Evolutionary conservation across 2,888 invertebrate genomes (phyloP).

Genomic region (Agonopterix subpropinquella): DNA sequence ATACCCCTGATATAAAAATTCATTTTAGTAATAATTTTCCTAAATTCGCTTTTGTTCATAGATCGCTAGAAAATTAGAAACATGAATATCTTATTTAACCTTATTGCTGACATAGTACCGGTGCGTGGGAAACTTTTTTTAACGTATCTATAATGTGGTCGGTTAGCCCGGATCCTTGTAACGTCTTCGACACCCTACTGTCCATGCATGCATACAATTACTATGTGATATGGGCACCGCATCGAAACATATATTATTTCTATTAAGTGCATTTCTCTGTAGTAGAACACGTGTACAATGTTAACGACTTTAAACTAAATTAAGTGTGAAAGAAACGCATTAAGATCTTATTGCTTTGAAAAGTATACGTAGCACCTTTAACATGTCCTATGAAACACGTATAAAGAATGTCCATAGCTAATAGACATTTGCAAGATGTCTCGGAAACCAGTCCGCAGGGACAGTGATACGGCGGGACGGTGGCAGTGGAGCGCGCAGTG

Average conservation of each 20-base stretch:
- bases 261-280: conserved; percentile 58
- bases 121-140: conserved; percentile 20
- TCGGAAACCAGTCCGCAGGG: conserved; percentile 31
- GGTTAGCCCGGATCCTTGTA: conserved; percentile 70
- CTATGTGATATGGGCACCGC: conserved; percentile 9
- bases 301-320: conserved; percentile 15
- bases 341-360: conserved; percentile 9
- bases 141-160: conserved; percentile 19
- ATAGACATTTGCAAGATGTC: conserved; percentile 39
- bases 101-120: no score
- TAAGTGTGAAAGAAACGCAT: conserved; percentile 21
- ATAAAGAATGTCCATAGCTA: conserved; percentile 21
- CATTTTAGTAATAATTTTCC: no score
- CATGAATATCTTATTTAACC: no score
- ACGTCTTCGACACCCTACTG: conserved; percentile 29
- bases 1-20: no score
- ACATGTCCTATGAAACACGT: conserved; percentile 15
- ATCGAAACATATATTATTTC: conserved; percentile 10
- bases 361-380: conserved; percentile 8
- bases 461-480: conserved; percentile 20
- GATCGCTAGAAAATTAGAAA: no score
- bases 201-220: conserved; percentile 1
- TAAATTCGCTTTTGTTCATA: no score
- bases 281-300: conserved; percentile 41
- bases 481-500: neutral